phyloP scores from a whole-genome alignment of 2,113 vertebrate genomes.

The Sceloporus tristichus region DNA sequence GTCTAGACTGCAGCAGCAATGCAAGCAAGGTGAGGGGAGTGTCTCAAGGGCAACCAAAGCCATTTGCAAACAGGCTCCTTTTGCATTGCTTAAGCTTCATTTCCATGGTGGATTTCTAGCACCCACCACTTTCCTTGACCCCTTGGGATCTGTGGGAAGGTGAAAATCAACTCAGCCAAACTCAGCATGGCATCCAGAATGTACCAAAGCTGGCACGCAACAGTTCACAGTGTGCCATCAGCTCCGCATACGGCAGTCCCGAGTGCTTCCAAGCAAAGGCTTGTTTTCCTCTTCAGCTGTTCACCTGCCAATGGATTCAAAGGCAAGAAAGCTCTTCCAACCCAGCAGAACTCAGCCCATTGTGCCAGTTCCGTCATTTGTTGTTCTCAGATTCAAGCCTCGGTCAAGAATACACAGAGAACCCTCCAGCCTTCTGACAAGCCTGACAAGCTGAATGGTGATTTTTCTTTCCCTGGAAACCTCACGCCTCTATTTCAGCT shows the following conservation, averaged over 20 bases:
- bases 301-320: background rate
- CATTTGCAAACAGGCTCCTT: background rate
- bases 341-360: background rate
- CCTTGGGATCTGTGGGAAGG: background rate
- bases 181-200: background rate
- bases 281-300: background rate
- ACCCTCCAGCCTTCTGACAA: background rate
- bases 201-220: too few species aligned
- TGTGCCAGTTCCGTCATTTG: background rate
- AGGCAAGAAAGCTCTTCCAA: background rate
- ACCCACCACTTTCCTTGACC: background rate
- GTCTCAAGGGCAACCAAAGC: background rate
- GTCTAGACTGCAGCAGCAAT: too few species aligned
- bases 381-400: rapidly evolving
- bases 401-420: rapidly evolving
- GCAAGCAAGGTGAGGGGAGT: too few species aligned
- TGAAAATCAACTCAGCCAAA: background rate
- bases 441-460: background rate
- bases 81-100: too few species aligned
- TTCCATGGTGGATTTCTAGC: background rate
- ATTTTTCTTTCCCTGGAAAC: background rate
- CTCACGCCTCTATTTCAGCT: rapidly evolving
- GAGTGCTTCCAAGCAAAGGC: background rate
- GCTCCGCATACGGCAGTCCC: background rate
- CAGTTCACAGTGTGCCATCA: too few species aligned